Evolutionary conservation across 1,140 invertebrate genomes (phyloP).

Genomic region (Scylla paramamosain): DNA sequence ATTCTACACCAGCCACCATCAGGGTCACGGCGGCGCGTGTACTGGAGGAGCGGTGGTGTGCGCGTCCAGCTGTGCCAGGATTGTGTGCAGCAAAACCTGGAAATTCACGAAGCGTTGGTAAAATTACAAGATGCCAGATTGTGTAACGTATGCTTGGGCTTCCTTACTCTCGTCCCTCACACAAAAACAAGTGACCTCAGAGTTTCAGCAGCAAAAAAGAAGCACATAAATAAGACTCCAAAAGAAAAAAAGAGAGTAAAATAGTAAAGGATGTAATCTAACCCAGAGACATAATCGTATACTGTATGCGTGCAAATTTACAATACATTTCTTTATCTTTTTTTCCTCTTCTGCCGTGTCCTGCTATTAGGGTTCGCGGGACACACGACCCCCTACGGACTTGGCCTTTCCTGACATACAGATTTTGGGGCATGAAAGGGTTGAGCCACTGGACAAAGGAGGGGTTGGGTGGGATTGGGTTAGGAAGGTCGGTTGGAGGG

Average conservation of each 20-base stretch:
- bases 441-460: not conserved
- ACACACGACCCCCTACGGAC: not conserved
- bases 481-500: not conserved
- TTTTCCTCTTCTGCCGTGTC: not conserved
- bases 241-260: not conserved
- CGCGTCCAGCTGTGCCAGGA: too few species aligned
- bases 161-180: not conserved
- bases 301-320: slow-evolving; percentile 9
- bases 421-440: not conserved
- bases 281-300: slow-evolving; percentile 11
- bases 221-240: not conserved
- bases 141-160: not conserved
- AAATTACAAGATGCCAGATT: slow-evolving; percentile 4
- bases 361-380: not conserved
- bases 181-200: not conserved
- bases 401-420: too few species aligned
- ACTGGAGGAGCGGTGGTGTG: too few species aligned
- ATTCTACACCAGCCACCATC: too few species aligned
- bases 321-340: not conserved
- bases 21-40: too few species aligned
- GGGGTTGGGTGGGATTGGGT: not conserved
- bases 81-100: not conserved
- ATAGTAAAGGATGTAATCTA: slow-evolving; percentile 14
- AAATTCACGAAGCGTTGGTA: not conserved
- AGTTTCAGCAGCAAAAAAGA: not conserved